Evolutionary conservation across 2,888 invertebrate genomes (phyloP).

Genomic region (Athalia cordata): DNA sequence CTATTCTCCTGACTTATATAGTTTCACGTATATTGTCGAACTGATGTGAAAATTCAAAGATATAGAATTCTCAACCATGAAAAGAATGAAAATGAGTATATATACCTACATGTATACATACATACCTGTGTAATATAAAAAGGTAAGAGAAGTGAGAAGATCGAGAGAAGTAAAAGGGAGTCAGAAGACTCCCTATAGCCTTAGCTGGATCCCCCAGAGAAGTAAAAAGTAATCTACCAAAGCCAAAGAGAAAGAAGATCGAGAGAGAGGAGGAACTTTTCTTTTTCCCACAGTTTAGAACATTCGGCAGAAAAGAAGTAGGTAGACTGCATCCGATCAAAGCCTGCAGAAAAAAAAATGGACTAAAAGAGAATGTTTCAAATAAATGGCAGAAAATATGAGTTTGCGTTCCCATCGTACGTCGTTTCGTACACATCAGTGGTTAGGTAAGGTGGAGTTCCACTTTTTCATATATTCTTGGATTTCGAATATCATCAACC

Average conservation of each 20-base stretch:
- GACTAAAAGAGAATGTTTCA: not conserved
- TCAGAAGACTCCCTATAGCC: not conserved
- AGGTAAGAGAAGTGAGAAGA: too few species aligned
- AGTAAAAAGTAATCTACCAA: constrained; percentile 31
- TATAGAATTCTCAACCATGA: too few species aligned
- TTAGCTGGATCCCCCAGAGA: constrained; percentile 8
- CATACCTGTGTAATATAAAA: too few species aligned
- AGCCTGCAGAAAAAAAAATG: not conserved
- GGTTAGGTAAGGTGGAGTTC: not conserved
- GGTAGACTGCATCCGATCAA: constrained; percentile 5
- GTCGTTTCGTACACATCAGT: not conserved
- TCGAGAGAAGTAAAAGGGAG: not conserved
- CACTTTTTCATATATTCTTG: too few species aligned
- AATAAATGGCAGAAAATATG: constrained; percentile 11
- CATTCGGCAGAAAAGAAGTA: not conserved
- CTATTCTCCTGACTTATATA: too few species aligned
- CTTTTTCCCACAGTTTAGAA: not conserved
- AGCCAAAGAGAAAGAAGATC: not conserved
- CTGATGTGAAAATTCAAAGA: too few species aligned
- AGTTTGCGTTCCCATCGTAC: not conserved
- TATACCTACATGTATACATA: too few species aligned
- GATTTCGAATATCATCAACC: not conserved
- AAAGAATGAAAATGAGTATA: too few species aligned
- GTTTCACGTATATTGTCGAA: too few species aligned
- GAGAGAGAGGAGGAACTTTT: not conserved